These are phyloP conservation scores for Cistogaster globosa DNA, from an alignment of 2,888 invertebrate genomes.

Conservation along the genomic window DNA sequence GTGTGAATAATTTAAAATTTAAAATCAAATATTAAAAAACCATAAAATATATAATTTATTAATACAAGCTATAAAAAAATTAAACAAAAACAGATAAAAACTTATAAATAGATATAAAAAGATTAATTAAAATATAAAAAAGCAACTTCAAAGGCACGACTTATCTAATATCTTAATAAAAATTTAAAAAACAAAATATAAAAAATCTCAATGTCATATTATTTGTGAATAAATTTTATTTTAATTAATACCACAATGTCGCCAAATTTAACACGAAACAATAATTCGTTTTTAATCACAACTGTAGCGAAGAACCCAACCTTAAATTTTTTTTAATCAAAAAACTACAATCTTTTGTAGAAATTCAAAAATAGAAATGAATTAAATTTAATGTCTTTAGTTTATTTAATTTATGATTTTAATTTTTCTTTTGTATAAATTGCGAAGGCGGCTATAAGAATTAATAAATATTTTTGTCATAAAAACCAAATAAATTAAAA, in stretches of 20 bases:
- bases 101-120: neutral
- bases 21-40: neutral
- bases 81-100: neutral
- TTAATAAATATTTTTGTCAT: neutral
- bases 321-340: neutral
- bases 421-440: neutral
- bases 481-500: neutral
- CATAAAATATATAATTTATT: slow-evolving; percentile 11
- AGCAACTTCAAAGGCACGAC: neutral
- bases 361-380: neutral
- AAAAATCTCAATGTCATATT: neutral
- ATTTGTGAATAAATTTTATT: slow-evolving; percentile 16
- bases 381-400: neutral
- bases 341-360: too few relatives aligned
- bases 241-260: neutral
- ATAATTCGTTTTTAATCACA: neutral
- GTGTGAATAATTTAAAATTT: neutral
- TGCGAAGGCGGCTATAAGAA: neutral
- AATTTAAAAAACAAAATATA: neutral
- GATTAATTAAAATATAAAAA: neutral
- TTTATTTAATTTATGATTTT: slow-evolving; percentile 11
- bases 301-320: neutral
- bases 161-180: neutral
- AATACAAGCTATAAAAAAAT: neutral
- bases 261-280: slow-evolving; percentile 15